phyloP scores from a whole-genome alignment of 2,113 vertebrate genomes.

The Nematolebias whitei region DNA sequence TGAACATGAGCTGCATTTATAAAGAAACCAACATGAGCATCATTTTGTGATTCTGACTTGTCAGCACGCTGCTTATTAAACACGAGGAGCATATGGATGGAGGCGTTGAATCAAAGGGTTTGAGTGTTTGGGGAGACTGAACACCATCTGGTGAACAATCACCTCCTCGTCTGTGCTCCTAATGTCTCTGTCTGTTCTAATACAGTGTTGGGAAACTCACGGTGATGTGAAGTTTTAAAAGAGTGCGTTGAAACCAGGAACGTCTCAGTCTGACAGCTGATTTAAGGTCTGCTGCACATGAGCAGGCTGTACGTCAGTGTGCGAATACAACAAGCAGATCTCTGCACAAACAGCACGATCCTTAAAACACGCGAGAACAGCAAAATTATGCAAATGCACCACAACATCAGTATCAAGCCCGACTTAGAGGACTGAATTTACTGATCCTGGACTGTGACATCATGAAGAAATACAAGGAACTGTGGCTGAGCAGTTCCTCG shows the following conservation, averaged over 20 bases:
- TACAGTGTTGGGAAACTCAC: not conserved
- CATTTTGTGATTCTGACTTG: not conserved
- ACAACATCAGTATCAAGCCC: not conserved
- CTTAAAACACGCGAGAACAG: not conserved
- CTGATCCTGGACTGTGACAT: slow-evolving; percentile 34
- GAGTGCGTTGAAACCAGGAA: too few relatives aligned
- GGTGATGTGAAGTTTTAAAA: too few relatives aligned
- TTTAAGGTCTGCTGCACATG: too few relatives aligned
- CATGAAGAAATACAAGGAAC: slow-evolving; percentile 49
- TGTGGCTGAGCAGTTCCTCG: slow-evolving; percentile 42
- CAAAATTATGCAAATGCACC: not conserved
- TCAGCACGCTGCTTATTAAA: slow-evolving; percentile 3
- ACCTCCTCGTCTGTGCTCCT: slow-evolving; percentile 25
- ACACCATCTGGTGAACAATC: slow-evolving; percentile 21
- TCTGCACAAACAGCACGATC: not conserved
- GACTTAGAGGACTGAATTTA: slow-evolving; percentile 7
- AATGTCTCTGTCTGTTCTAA: slow-evolving; percentile 10
- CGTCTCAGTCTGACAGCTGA: too few relatives aligned
- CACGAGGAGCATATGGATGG: slow-evolving; percentile 8
- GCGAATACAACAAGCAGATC: not conserved
- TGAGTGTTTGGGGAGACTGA: slow-evolving; percentile 13
- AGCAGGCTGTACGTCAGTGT: too few relatives aligned
- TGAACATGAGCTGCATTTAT: not conserved
- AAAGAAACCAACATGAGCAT: not conserved
- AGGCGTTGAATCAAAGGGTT: slow-evolving; percentile 10